Evolutionary conservation across 2,888 invertebrate species (phyloP).

Genomic region (Spilosoma lubricipeda): DNA sequence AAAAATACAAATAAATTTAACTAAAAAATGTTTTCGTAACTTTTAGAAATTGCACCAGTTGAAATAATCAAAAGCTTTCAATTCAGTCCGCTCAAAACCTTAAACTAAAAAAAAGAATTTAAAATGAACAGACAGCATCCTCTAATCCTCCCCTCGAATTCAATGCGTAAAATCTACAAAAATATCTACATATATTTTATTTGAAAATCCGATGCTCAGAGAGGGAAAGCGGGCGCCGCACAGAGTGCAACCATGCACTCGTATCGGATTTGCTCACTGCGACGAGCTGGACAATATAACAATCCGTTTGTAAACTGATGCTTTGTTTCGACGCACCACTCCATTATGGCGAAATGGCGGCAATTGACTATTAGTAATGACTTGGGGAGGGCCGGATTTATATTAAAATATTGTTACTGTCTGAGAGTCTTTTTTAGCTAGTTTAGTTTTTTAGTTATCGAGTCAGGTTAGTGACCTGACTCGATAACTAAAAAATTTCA

Average conservation of each 20-base stretch:
- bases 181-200: constrained; percentile 29
- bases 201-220: constrained; percentile 23
- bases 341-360: constrained; percentile 32
- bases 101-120: background rate
- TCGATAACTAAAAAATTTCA: no score
- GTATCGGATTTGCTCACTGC: constrained; percentile 13
- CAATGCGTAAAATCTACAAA: constrained; percentile 28
- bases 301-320: constrained; percentile 48
- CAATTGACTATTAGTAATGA: background rate
- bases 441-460: no score
- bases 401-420: background rate
- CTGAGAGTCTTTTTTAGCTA: no score
- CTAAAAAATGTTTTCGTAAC: background rate
- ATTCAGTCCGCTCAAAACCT: background rate
- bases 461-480: no score
- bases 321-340: constrained; percentile 39
- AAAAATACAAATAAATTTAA: no score
- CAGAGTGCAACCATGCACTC: constrained; percentile 9
- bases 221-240: background rate
- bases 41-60: background rate
- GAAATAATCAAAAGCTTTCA: background rate
- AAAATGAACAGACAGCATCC: background rate
- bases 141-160: constrained; percentile 11
- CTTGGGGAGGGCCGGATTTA: background rate
- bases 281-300: constrained; percentile 36